Percentiles rank a stretch among this genome's conserved stretches.
phyloP scores from a whole-genome alignment of 2,888 invertebrate genomes.

The Teleogryllus oceanicus region DNA sequence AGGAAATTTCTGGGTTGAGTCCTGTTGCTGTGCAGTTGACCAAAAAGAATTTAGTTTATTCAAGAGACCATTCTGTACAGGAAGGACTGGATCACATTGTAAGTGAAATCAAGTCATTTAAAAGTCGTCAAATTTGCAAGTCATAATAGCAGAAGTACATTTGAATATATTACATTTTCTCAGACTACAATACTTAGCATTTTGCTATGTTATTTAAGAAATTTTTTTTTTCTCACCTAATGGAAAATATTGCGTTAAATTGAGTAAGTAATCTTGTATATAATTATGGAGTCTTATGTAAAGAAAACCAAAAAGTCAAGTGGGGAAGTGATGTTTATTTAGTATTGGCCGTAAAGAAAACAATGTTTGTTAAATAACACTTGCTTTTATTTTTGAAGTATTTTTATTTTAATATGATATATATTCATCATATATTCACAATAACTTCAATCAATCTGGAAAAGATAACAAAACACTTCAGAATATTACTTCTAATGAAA shows the following conservation, averaged over 20 bases:
- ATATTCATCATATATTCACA: slow-evolving; percentile 21
- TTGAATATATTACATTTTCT: no score
- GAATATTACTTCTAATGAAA: slow-evolving; percentile 33
- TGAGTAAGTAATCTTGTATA: no score
- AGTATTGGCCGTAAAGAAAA: no score
- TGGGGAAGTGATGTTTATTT: no score
- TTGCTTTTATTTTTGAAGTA: not conserved
- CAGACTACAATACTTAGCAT: no score
- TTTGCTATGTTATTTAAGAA: no score
- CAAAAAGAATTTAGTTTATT: slow-evolving; percentile 78
- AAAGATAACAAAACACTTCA: slow-evolving; percentile 23
- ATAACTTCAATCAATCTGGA: slow-evolving; percentile 27
- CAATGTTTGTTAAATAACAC: not conserved
- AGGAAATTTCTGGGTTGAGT: slow-evolving; percentile 78
- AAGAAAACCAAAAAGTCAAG: no score
- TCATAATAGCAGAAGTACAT: no score
- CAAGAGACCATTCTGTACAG: slow-evolving; percentile 80
- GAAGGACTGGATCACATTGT: slow-evolving; percentile 91
- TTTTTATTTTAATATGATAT: not conserved
- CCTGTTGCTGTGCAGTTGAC: slow-evolving; percentile 93
- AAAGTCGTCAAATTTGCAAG: no score
- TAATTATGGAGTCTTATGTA: no score
- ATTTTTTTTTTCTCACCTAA: no score
- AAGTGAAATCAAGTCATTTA: slow-evolving; percentile 47
- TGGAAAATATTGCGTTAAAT: no score